These are phyloP conservation scores for Meghimatium bilineatum DNA, from an alignment of 2,888 invertebrate species.

Conservation along the genomic window DNA sequence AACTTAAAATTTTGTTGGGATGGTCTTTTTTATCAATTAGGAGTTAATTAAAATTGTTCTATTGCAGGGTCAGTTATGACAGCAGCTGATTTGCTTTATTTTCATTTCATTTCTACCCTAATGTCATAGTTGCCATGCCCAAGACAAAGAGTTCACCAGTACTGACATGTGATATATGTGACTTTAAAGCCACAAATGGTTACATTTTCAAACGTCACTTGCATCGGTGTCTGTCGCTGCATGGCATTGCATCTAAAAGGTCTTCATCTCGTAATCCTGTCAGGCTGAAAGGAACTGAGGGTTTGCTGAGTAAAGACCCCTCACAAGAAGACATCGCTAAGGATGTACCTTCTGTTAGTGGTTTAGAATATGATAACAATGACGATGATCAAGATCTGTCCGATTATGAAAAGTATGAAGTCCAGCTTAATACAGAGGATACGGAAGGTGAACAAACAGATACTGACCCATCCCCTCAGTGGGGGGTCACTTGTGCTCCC, in stretches of 20 bases:
- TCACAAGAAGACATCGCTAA: neutral
- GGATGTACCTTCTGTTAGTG: neutral
- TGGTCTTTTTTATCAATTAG: neutral
- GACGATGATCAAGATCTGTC: neutral
- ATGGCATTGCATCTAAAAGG: slow-evolving; percentile 47
- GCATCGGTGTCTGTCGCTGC: slow-evolving; percentile 37
- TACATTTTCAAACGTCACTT: slow-evolving; percentile 49
- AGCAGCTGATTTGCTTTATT: neutral
- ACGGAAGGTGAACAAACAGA: neutral
- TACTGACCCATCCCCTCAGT: neutral
- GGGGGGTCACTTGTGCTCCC: neutral
- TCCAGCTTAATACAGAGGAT: neutral
- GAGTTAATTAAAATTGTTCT: neutral
- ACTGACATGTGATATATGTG: slow-evolving; percentile 46
- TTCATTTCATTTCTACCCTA: neutral
- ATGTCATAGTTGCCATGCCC: slow-evolving; percentile 15
- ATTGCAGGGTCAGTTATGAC: neutral
- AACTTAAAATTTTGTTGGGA: too few species aligned
- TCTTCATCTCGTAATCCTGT: slow-evolving; percentile 42
- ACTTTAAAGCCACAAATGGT: slow-evolving; percentile 41
- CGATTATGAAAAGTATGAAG: neutral
- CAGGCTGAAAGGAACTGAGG: slow-evolving; percentile 44
- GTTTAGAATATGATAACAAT: neutral
- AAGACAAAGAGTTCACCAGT: slow-evolving; percentile 34
- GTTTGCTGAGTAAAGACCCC: slow-evolving; percentile 29